A percentile compares a stretch with the other conserved stretches of the same genome.
Conservation (phyloP, 2,888 invertebrate species). For the Psylliodes chrysocephalus region DNA sequence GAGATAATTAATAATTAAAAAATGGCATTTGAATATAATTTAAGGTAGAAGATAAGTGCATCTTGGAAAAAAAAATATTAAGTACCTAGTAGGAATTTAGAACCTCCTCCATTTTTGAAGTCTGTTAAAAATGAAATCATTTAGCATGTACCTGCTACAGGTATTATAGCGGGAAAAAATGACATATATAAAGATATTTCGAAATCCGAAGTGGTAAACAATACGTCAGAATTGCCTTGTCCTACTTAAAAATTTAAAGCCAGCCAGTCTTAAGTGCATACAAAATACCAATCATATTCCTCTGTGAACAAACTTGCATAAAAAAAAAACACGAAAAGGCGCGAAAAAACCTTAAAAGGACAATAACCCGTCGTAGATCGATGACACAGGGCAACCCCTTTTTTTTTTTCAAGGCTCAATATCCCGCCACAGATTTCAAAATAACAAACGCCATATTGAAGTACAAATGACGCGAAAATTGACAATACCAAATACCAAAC, state of each 20-base stretch:
- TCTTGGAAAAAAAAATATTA: too few species aligned
- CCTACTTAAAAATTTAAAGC: slow-evolving; percentile 28
- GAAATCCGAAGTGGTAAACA: slow-evolving; percentile 15
- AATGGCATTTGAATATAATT: too few species aligned
- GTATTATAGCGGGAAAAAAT: slow-evolving; percentile 3
- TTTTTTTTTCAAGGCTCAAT: slow-evolving; percentile 12
- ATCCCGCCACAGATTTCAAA: slow-evolving; percentile 14
- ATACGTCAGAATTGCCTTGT: slow-evolving; percentile 29
- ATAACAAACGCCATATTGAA: slow-evolving; percentile 15
- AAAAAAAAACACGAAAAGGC: slow-evolving; percentile 16
- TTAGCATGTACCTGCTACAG: not conserved
- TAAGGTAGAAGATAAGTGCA: too few species aligned
- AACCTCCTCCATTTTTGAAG: too few species aligned
- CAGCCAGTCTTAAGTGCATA: slow-evolving; percentile 24
- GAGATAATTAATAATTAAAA: too few species aligned
- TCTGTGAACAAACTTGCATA: not conserved
- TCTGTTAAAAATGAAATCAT: not conserved
- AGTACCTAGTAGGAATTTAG: too few species aligned
- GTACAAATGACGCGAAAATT: not conserved
- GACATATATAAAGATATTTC: not conserved
- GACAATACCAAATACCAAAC: slow-evolving; percentile 1
- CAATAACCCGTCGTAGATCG: slow-evolving; percentile 32
- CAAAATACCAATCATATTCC: slow-evolving; percentile 12
- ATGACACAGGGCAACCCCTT: slow-evolving; percentile 24
- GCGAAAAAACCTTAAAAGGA: slow-evolving; percentile 31